Evolutionary conservation across 2,797 vertebrate genomes (phyloP).

Genomic region (Fringilla coelebs): DNA sequence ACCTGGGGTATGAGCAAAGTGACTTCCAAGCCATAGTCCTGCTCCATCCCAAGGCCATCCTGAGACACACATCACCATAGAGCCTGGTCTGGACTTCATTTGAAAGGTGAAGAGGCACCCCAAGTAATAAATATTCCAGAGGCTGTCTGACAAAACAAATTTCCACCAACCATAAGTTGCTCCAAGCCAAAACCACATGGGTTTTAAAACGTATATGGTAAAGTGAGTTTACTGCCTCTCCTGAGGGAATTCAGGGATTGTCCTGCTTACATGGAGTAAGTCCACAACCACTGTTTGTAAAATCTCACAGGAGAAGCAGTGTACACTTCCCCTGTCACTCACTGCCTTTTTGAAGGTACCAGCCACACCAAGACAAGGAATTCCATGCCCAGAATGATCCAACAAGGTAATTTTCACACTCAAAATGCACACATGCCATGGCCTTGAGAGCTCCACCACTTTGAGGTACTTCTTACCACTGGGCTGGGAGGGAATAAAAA

Average conservation of each 20-base stretch:
- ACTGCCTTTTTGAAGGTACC: background rate
- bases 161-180: background rate
- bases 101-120: background rate
- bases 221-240: background rate
- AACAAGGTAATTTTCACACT: background rate
- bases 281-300: background rate
- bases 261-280: background rate
- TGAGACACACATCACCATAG: background rate
- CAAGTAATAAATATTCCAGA: background rate
- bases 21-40: background rate
- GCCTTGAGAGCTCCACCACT: background rate
- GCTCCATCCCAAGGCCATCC: background rate
- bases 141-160: background rate
- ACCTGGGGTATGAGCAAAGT: background rate
- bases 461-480: background rate
- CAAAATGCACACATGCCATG: background rate
- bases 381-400: background rate
- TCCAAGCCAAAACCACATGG: background rate
- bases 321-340: background rate
- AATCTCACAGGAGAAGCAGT: background rate
- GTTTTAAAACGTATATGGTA: background rate
- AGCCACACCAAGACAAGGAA: background rate
- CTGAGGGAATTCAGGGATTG: background rate
- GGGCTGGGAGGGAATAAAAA: background rate
- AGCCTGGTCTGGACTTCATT: background rate